These are phyloP conservation scores for Drosophila anomalata DNA, from an alignment of 2,888 invertebrate species.

Conservation along the genomic window DNA sequence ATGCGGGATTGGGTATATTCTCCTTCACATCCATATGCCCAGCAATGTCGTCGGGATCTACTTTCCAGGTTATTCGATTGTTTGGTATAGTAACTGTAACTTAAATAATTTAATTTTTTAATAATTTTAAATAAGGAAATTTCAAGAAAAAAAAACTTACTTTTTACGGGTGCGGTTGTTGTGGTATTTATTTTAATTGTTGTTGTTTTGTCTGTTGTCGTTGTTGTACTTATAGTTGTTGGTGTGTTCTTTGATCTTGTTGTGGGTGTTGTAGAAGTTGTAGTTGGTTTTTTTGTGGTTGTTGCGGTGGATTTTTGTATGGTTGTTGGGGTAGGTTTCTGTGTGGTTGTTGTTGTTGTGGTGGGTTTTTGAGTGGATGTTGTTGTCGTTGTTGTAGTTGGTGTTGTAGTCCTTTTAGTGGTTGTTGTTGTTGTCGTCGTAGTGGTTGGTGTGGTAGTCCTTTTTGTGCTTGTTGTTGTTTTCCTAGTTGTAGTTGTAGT, in stretches of 20 bases:
- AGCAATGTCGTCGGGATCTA: constrained; percentile 41
- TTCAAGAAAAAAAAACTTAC: constrained; percentile 4
- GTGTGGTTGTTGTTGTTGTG: constrained; percentile 15
- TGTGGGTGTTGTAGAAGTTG: neutral
- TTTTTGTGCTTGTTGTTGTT: constrained; percentile 16
- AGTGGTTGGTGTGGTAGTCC: constrained; percentile 14
- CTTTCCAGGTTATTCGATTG: constrained; percentile 37
- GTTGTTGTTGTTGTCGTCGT: constrained; percentile 22
- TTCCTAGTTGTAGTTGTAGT: constrained; percentile 10
- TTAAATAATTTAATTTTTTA: neutral
- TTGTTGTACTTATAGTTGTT: constrained; percentile 15
- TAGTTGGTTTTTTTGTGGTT: constrained; percentile 22
- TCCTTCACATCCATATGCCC: constrained; percentile 26
- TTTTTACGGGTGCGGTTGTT: neutral
- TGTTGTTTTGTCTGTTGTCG: constrained; percentile 18
- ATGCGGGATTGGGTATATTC: constrained; percentile 22
- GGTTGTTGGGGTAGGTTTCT: constrained; percentile 1
- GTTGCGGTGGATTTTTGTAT: constrained; percentile 1
- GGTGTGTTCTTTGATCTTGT: neutral
- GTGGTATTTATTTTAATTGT: neutral
- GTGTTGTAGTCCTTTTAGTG: neutral
- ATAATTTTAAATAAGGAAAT: neutral
- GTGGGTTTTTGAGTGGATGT: constrained; percentile 8
- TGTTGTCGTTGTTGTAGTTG: neutral
- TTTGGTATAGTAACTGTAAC: neutral